A percentile compares a stretch with the other conserved stretches of the same genome.
These are phyloP conservation scores for Tenrec ecaudatus DNA, from an alignment of 2,113 vertebrate species.

Conservation along the genomic window DNA sequence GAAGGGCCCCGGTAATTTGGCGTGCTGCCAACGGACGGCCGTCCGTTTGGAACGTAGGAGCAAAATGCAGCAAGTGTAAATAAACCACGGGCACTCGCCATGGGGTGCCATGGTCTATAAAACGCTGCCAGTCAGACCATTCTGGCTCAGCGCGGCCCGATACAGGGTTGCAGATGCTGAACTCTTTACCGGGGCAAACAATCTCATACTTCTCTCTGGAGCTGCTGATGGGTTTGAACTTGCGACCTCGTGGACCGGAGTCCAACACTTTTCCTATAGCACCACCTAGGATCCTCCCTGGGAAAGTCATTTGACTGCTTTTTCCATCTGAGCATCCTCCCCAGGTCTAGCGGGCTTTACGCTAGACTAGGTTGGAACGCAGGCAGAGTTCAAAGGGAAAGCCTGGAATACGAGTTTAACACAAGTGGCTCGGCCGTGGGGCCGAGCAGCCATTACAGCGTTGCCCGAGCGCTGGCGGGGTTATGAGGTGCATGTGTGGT, in stretches of 20 bases:
- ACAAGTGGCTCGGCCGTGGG: not conserved
- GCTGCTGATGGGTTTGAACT: too few relatives aligned
- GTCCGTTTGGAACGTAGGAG: constrained; percentile 72
- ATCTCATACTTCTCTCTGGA: too few relatives aligned
- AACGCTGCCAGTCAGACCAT: too few relatives aligned
- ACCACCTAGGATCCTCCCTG: not conserved
- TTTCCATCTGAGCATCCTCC: constrained; percentile 20
- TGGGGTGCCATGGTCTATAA: constrained; percentile 18
- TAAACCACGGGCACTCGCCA: constrained; percentile 36
- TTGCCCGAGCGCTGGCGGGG: too few relatives aligned
- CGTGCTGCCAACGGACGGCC: constrained; percentile 64
- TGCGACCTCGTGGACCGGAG: too few relatives aligned
- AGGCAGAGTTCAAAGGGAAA: not conserved
- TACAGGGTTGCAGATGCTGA: too few relatives aligned
- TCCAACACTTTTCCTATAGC: too few relatives aligned
- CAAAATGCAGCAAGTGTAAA: constrained; percentile 79
- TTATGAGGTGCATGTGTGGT: not conserved
- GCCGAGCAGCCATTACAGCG: not conserved
- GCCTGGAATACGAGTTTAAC: too few relatives aligned
- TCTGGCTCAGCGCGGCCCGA: too few relatives aligned
- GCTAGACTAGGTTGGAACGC: not conserved
- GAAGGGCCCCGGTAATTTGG: constrained; percentile 65
- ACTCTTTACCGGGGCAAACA: too few relatives aligned
- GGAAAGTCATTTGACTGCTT: constrained; percentile 36
- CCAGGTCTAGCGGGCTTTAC: not conserved